Conservation (phyloP, 2,888 invertebrate species). For the Trichacis sp. region DNA sequence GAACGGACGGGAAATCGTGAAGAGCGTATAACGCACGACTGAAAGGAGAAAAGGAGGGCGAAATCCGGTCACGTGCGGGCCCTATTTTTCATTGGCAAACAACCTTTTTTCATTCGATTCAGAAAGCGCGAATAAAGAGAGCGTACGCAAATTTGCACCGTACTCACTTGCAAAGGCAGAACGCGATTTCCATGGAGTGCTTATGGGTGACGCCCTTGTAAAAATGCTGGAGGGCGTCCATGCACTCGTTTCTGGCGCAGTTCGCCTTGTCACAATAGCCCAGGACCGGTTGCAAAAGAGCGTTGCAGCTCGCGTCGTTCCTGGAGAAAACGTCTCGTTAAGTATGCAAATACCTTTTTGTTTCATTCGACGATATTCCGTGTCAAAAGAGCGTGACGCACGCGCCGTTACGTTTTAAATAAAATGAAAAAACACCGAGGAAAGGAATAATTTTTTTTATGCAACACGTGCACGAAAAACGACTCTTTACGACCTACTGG, state of each 20-base stretch:
- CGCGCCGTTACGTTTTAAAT: conserved; percentile 15
- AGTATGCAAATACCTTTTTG: conserved; percentile 27
- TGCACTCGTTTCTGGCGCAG: conserved; percentile 88
- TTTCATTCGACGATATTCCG: conserved; percentile 19
- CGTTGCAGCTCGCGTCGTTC: conserved; percentile 83
- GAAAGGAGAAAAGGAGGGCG: too few species aligned
- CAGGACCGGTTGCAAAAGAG: conserved; percentile 85
- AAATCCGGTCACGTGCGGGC: too few species aligned
- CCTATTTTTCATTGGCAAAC: not conserved
- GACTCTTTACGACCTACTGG: too few species aligned
- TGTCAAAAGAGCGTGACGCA: conserved; percentile 13
- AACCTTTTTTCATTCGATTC: not conserved
- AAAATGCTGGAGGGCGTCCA: conserved; percentile 87
- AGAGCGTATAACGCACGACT: too few species aligned
- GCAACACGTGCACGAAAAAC: too few species aligned
- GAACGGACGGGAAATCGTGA: not conserved
- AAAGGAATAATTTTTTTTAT: too few species aligned
- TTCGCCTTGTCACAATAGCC: conserved; percentile 82
- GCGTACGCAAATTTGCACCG: not conserved
- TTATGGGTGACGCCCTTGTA: conserved; percentile 84
- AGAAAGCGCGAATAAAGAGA: not conserved
- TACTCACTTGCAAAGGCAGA: conserved; percentile 93
- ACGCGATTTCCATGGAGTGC: conserved; percentile 90
- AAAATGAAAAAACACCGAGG: too few species aligned
- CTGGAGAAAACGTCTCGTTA: conserved; percentile 70